Percentiles rank a stretch among this genome's conserved stretches.
These are phyloP conservation scores for Plagiodera versicolora DNA, from an alignment of 2,888 invertebrate genomes.

Conservation along the genomic window DNA sequence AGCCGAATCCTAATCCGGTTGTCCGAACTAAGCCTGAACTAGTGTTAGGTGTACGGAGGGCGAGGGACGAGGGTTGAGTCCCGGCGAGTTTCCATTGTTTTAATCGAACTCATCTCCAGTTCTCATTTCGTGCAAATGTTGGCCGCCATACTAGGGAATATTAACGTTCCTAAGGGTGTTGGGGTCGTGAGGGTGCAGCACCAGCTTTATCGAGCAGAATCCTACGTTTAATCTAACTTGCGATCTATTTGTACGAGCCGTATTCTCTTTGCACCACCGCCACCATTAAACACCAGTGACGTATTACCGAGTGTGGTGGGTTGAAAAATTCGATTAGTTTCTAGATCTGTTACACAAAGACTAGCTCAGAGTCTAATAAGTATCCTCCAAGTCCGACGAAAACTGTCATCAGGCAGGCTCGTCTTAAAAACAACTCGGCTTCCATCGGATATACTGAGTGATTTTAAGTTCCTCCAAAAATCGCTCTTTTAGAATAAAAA, in stretches of 20 bases:
- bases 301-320: no score
- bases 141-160: conserved; percentile 53
- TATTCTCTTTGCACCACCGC: conserved; percentile 30
- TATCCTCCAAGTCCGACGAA: no score
- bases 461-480: no score
- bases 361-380: no score
- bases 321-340: no score
- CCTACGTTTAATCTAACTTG: conserved; percentile 56
- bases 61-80: conserved; percentile 19
- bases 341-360: no score
- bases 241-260: conserved; percentile 54
- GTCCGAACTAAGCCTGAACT: conserved; percentile 45
- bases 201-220: conserved; percentile 54
- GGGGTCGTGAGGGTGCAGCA: conserved; percentile 39
- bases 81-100: conserved; percentile 51
- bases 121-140: conserved; percentile 56
- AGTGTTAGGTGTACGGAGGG: conserved; percentile 41
- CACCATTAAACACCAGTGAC: no score
- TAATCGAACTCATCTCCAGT: conserved; percentile 56
- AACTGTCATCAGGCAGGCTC: no score
- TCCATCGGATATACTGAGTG: no score
- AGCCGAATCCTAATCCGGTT: conserved; percentile 43
- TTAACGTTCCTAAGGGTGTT: conserved; percentile 55
- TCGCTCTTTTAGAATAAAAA: no score
- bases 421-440: no score